Percentiles rank a stretch among this genome's conserved stretches.
These are phyloP conservation scores for Coelinius sp. DNA, from an alignment of 2,888 invertebrate genomes.

Conservation along the genomic window DNA sequence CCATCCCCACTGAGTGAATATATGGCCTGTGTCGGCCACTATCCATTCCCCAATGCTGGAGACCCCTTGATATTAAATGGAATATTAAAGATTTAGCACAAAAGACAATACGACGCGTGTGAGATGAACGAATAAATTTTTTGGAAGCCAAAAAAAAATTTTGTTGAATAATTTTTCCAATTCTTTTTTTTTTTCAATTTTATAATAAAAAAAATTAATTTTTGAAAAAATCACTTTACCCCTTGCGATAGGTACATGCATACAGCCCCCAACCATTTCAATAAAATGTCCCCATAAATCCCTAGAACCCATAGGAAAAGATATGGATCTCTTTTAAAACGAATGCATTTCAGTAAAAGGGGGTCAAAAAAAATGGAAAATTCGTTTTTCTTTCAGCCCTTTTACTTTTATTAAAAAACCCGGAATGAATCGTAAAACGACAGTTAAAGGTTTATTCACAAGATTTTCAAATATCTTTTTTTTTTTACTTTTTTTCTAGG, in stretches of 20 bases:
- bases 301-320: slow-evolving; percentile 19
- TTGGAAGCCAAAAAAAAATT: too few relatives aligned
- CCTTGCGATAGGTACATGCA: slow-evolving; percentile 1
- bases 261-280: slow-evolving; percentile 54
- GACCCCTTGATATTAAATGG: slow-evolving; percentile 63
- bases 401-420: not conserved
- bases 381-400: not conserved
- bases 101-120: slow-evolving; percentile 6
- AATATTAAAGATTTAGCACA: slow-evolving; percentile 66
- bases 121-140: too few relatives aligned
- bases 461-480: slow-evolving; percentile 6
- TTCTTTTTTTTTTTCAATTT: too few relatives aligned
- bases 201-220: too few relatives aligned
- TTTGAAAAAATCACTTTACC: not conserved
- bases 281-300: slow-evolving; percentile 65
- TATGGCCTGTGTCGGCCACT: slow-evolving; percentile 47
- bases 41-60: slow-evolving; percentile 42
- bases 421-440: slow-evolving; percentile 12
- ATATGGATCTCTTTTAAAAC: not conserved
- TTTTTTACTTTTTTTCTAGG: slow-evolving; percentile 21
- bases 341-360: not conserved
- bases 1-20: slow-evolving; percentile 43
- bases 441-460: slow-evolving; percentile 14
- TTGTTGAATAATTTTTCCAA: too few relatives aligned
- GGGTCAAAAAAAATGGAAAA: too few relatives aligned